These are phyloP conservation scores for Eristalis intricaria DNA, from an alignment of 2,888 invertebrate genomes.

Conservation along the genomic window DNA sequence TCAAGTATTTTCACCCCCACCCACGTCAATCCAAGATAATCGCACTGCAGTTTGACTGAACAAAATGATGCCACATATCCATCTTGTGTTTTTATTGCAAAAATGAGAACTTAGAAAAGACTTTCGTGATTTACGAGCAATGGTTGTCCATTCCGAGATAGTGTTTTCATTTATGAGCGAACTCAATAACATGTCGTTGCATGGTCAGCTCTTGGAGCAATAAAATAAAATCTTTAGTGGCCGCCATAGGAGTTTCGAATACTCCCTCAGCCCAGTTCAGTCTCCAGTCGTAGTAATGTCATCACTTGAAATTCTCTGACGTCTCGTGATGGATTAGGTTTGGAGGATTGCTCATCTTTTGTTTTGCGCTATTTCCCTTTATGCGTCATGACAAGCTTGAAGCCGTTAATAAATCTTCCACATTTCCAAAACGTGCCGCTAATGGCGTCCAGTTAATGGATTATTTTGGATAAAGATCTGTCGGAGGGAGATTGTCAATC, in stretches of 20 bases:
- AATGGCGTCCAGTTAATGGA: too few species aligned
- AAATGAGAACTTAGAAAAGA: not conserved
- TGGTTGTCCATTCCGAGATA: not conserved
- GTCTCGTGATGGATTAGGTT: not conserved
- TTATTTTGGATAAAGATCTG: too few species aligned
- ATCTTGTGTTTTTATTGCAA: not conserved
- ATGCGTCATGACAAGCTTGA: not conserved
- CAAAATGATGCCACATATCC: not conserved
- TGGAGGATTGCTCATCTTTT: too few species aligned
- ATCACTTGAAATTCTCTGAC: not conserved
- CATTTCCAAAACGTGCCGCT: too few species aligned
- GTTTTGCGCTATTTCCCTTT: too few species aligned
- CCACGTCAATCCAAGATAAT: not conserved
- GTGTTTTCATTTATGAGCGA: not conserved
- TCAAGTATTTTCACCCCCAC: not conserved
- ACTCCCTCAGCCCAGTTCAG: not conserved
- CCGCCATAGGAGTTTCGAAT: not conserved
- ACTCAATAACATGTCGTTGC: not conserved
- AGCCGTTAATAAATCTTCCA: too few species aligned
- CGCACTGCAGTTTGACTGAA: not conserved
- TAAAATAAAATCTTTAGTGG: not conserved
- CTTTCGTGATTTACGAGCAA: not conserved
- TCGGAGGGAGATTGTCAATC: too few species aligned
- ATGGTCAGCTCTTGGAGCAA: not conserved
- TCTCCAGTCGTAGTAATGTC: not conserved